phyloP scores from a whole-genome alignment of 2,888 invertebrate species.

The Drosophila cognata region DNA sequence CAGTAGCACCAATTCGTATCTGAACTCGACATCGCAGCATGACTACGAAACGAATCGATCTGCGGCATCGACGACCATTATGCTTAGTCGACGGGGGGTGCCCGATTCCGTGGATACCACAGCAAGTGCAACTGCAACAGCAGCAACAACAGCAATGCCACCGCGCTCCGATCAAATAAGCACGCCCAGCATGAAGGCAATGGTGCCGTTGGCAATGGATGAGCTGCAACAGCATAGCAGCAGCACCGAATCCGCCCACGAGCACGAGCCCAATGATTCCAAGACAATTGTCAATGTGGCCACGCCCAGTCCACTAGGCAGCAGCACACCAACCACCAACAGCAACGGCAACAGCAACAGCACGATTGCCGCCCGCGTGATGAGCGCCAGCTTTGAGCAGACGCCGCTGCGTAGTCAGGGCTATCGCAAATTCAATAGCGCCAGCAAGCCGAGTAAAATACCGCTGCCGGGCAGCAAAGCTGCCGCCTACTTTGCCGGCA shows the following conservation, averaged over 20 bases:
- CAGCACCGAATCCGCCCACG: constrained; percentile 89
- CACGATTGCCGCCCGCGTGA: constrained; percentile 66
- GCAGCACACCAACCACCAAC: constrained; percentile 48
- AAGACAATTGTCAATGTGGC: constrained; percentile 58
- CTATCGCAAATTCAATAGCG: constrained; percentile 65
- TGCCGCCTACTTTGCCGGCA: constrained; percentile 86
- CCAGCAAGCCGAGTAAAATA: constrained; percentile 89
- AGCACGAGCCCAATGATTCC: constrained; percentile 83
- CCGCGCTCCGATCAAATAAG: constrained; percentile 84
- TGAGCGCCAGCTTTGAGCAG: constrained; percentile 81
- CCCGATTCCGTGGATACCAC: constrained; percentile 65
- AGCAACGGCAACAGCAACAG: constrained; percentile 31
- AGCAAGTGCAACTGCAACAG: constrained; percentile 45
- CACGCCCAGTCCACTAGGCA: constrained; percentile 60
- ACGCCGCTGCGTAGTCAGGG: constrained; percentile 62
- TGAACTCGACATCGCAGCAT: constrained; percentile 81
- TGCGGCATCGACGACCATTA: constrained; percentile 81
- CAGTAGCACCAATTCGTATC: constrained; percentile 85
- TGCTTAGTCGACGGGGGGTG: constrained; percentile 81
- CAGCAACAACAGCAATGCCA: constrained; percentile 56
- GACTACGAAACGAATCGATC: constrained; percentile 83
- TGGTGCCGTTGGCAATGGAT: constrained; percentile 87
- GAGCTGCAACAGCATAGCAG: constrained; percentile 86
- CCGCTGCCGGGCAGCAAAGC: constrained; percentile 87
- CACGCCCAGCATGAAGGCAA: constrained; percentile 87